These are phyloP conservation scores for Leptinotarsa juncta DNA, from an alignment of 2,888 invertebrate species.

Conservation along the genomic window DNA sequence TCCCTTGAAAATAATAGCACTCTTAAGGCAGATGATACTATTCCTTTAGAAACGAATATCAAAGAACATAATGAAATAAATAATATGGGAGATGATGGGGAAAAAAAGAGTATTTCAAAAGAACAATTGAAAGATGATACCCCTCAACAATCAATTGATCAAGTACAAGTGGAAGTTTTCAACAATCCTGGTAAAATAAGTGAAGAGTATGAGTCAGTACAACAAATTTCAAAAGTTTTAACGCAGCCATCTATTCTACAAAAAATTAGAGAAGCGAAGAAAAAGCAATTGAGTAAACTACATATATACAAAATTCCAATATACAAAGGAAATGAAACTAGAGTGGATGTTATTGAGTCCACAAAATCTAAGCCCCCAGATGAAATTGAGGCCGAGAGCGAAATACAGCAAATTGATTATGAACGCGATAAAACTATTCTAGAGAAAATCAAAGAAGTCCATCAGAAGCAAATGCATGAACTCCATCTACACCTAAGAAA, in stretches of 20 bases:
- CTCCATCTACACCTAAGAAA: slow-evolving; percentile 4
- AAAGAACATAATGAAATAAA: no score
- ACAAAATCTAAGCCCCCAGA: not conserved
- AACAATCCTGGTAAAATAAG: not conserved
- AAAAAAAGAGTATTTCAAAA: not conserved
- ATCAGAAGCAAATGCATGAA: slow-evolving; percentile 21
- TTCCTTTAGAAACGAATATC: no score
- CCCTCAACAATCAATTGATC: not conserved
- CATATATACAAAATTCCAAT: not conserved
- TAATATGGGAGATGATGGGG: no score
- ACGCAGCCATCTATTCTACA: not conserved
- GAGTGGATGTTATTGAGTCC: not conserved
- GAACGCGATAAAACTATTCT: slow-evolving; percentile 4
- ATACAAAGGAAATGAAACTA: not conserved
- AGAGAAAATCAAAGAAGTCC: slow-evolving; percentile 18
- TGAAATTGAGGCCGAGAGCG: not conserved
- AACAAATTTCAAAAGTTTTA: not conserved
- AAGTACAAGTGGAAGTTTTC: not conserved
- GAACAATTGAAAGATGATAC: not conserved
- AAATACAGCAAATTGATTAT: not conserved
- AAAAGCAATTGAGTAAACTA: not conserved
- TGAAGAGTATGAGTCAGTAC: not conserved
- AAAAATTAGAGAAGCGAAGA: not conserved
- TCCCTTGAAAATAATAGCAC: not conserved
- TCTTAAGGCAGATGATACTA: no score